Evolutionary conservation across 2,888 invertebrate genomes (phyloP).

Genomic region (Lithosia quadra): DNA sequence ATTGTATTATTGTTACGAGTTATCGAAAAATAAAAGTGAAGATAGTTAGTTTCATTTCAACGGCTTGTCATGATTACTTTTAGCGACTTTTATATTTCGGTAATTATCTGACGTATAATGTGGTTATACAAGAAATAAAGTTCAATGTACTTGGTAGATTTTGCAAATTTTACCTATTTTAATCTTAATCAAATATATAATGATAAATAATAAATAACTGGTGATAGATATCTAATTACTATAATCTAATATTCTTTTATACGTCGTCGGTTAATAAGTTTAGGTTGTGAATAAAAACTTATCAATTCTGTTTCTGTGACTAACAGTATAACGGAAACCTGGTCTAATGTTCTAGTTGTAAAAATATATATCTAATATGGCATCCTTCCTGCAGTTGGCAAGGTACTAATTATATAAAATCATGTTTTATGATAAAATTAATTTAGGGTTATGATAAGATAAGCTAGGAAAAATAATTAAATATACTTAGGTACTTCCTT

Average conservation of each 20-base stretch:
- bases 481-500: background rate
- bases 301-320: background rate
- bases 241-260: background rate
- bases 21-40: background rate
- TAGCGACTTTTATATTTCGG: background rate
- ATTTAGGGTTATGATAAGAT: background rate
- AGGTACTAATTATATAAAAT: background rate
- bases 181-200: background rate
- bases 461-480: background rate
- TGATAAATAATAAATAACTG: background rate
- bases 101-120: background rate
- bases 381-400: background rate
- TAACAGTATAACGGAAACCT: background rate
- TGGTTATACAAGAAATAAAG: background rate
- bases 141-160: background rate
- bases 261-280: background rate
- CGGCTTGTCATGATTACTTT: background rate
- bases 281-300: background rate
- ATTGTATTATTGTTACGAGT: slow-evolving; percentile 20
- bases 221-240: background rate
- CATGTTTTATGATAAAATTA: background rate
- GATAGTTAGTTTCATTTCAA: background rate
- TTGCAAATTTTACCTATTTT: background rate
- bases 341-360: background rate
- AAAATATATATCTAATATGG: background rate